Base-by-base conservation (phyloP, 2,888 invertebrate species). In the Erpobdella octoculata region DNA sequence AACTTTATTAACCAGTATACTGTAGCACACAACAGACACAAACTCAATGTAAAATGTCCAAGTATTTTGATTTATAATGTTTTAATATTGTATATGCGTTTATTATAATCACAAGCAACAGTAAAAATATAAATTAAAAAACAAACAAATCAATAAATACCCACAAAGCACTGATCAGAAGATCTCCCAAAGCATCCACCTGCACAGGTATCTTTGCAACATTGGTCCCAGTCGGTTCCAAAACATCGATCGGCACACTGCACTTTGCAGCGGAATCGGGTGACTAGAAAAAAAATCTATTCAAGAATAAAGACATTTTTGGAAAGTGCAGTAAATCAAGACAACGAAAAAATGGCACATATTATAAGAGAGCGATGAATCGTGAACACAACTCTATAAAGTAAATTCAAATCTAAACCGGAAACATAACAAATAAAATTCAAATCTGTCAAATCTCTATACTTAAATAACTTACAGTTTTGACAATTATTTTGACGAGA, bases 141-240 rank as follows among this genome's bases (percentile, higher is more conserved):
- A n/a, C n/a, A n/a, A n/a, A n/a, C n/a, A 48, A 21, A 5, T 21
- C 28, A 1, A n/a, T n/a, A 12, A 31, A n/a, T 0, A 80, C 85
- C 82, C 81, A 87, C 88, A 77, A 93, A 88, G 82, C 97, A 98
- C 82, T 96, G 93, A 79, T 90, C 91, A 78, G 93, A 91, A 74
- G 91, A 90, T 0, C 94, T 94, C 0, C 96, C 97, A 0, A 88
- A 91, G 82, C 97, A 97, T 15, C 97, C 97, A 28, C 94, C 97
- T 5, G 95, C 95, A 83, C 97, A 98, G 83, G 95, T 93, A 15
- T 93, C 86, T 83, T 96, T 93, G 82, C 97, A 97, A 71, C 82
- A 81, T 80, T 94, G 91, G 48, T 92, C 86, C 0, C 94, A 93
- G 77, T 91, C 89, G 0, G 89, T 88, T 0, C 95, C 95, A 80